These are phyloP conservation scores for Drosophila monieri DNA, from an alignment of 2,888 invertebrate genomes.

Conservation along the genomic window DNA sequence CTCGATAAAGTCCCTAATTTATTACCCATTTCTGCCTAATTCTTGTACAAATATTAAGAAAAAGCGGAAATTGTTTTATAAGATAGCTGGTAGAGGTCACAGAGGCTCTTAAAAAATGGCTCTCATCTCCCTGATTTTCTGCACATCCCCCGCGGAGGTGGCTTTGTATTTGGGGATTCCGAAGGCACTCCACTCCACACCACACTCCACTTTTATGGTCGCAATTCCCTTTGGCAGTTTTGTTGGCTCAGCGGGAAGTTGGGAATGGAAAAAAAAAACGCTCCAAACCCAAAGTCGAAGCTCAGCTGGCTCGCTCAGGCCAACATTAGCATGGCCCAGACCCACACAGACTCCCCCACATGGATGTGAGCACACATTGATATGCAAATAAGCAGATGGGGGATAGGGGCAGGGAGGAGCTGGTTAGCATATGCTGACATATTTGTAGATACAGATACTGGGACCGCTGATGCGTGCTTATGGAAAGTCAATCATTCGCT, in stretches of 20 bases:
- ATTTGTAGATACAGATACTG: constrained; percentile 9
- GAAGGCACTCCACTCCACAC: background rate
- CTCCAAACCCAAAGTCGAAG: constrained; percentile 7
- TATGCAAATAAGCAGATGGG: constrained; percentile 67
- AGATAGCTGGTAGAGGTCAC: background rate
- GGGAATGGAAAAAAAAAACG: background rate
- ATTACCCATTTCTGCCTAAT: no score
- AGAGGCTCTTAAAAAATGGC: background rate
- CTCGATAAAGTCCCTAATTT: no score
- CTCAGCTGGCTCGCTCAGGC: constrained; percentile 30
- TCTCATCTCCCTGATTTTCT: background rate
- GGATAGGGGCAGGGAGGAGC: background rate
- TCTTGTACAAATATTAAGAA: no score
- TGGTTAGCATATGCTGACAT: constrained; percentile 10
- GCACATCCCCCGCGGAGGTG: no score
- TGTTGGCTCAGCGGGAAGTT: constrained; percentile 1
- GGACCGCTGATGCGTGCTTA: constrained; percentile 67
- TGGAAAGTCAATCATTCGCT: constrained; percentile 74
- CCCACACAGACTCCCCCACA: background rate
- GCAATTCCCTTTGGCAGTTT: constrained; percentile 16
- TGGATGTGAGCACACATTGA: constrained; percentile 54
- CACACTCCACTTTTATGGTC: constrained; percentile 24
- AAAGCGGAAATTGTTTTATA: background rate
- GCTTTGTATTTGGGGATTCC: background rate
- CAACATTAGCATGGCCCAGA: constrained; percentile 21